Conservation (phyloP, 2,113 vertebrate genomes). For the Nipponia nippon region DNA sequence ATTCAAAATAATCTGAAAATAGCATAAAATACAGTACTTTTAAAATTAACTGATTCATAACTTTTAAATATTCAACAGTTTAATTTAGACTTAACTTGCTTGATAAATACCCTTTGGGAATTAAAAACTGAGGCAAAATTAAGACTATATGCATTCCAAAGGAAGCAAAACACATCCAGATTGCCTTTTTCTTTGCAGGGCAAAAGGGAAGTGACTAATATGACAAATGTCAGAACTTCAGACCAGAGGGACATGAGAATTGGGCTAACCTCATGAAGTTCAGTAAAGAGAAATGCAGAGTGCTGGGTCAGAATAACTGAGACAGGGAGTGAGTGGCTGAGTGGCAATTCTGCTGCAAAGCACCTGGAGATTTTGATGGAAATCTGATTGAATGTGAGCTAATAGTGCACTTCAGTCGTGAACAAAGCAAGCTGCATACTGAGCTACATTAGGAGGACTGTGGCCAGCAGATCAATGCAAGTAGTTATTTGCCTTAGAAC, state of each 20-base stretch:
- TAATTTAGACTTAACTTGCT: neutral
- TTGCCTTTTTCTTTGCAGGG: neutral
- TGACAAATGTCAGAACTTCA: neutral
- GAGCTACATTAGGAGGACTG: neutral
- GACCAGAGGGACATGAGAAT: neutral
- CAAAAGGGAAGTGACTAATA: neutral
- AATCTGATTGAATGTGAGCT: neutral
- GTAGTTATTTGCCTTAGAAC: neutral
- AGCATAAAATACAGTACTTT: neutral
- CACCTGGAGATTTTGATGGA: neutral
- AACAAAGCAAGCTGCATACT: neutral
- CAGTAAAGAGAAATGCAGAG: neutral
- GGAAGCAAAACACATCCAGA: neutral
- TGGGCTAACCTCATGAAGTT: neutral
- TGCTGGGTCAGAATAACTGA: neutral
- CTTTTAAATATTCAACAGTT: neutral
- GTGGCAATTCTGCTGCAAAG: neutral
- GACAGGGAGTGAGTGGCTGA: neutral
- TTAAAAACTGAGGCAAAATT: neutral
- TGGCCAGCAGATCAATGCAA: neutral
- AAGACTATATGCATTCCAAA: neutral
- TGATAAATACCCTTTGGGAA: neutral
- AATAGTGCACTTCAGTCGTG: neutral
- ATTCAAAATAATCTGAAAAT: neutral
- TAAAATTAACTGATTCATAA: neutral